Percentiles rank a stretch among this genome's conserved stretches.
Conservation (phyloP, 2,888 invertebrate species). For the Rhogogaster chlorosoma region DNA sequence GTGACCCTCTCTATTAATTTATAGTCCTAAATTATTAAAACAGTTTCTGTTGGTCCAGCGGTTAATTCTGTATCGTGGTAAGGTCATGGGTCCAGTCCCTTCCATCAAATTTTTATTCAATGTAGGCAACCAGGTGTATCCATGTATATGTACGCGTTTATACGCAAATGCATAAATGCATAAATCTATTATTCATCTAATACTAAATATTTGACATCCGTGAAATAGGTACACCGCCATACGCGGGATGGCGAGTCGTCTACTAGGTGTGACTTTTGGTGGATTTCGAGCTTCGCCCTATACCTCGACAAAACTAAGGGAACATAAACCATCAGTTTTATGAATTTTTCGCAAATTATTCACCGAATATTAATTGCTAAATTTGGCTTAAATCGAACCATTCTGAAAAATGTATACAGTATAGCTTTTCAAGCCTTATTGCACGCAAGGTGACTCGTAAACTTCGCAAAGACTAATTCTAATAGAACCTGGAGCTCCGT, state of each 20-base stretch:
- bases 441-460: neutral
- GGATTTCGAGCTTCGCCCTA: neutral
- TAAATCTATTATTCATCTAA: neutral
- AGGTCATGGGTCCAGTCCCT: constrained; percentile 24
- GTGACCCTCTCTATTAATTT: neutral
- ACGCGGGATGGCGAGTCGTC: neutral
- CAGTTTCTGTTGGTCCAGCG: neutral
- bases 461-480: neutral
- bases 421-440: neutral
- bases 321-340: neutral
- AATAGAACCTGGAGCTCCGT: neutral
- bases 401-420: neutral
- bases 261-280: neutral
- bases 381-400: neutral
- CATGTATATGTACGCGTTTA: neutral
- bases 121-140: neutral
- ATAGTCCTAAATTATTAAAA: neutral
- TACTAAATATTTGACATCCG: neutral
- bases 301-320: neutral
- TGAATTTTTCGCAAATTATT: no score
- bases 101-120: constrained; percentile 3
- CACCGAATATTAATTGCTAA: neutral
- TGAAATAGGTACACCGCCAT: neutral
- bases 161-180: neutral
- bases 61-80: neutral